These are phyloP conservation scores for Tragelaphus buxtoni DNA, from an alignment of 2,113 vertebrate genomes.

Conservation along the genomic window DNA sequence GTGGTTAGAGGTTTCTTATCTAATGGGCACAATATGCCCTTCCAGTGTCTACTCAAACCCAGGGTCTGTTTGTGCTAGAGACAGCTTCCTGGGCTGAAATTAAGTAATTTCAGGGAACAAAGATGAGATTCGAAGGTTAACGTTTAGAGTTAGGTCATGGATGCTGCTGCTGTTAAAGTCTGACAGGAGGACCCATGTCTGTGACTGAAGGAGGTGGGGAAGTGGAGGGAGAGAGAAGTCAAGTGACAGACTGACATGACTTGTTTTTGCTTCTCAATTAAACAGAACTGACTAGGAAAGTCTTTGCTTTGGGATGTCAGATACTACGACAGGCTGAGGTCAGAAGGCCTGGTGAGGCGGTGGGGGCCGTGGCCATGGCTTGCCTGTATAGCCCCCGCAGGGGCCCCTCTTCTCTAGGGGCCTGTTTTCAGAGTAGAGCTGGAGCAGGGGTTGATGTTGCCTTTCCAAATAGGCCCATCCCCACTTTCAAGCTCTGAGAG, in stretches of 20 bases:
- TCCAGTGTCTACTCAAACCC: background rate
- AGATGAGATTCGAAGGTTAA: slow-evolving; percentile 40
- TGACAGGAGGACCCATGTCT: background rate
- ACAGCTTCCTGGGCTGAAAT: slow-evolving; percentile 53
- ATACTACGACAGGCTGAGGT: background rate
- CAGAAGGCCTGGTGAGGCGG: background rate
- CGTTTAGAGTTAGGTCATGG: slow-evolving; percentile 37
- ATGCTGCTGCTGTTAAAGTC: slow-evolving; percentile 44
- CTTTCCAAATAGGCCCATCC: background rate
- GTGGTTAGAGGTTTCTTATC: slow-evolving; percentile 50
- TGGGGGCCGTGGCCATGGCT: background rate
- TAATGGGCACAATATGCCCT: slow-evolving; percentile 40
- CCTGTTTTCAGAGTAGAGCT: background rate
- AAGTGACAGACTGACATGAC: slow-evolving; percentile 19
- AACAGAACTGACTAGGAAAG: slow-evolving; percentile 75
- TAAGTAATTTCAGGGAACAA: slow-evolving; percentile 65
- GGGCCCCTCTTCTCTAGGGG: background rate
- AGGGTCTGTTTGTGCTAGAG: slow-evolving; percentile 5
- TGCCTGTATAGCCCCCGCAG: accelerated
- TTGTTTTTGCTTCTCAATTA: slow-evolving; percentile 67
- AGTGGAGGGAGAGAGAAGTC: background rate
- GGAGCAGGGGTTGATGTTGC: background rate
- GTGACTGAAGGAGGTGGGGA: background rate
- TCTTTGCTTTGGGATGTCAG: slow-evolving; percentile 87
- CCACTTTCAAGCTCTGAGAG: background rate